Conservation (phyloP, 1,140 invertebrate genomes). For the Drosophila seguyi region DNA sequence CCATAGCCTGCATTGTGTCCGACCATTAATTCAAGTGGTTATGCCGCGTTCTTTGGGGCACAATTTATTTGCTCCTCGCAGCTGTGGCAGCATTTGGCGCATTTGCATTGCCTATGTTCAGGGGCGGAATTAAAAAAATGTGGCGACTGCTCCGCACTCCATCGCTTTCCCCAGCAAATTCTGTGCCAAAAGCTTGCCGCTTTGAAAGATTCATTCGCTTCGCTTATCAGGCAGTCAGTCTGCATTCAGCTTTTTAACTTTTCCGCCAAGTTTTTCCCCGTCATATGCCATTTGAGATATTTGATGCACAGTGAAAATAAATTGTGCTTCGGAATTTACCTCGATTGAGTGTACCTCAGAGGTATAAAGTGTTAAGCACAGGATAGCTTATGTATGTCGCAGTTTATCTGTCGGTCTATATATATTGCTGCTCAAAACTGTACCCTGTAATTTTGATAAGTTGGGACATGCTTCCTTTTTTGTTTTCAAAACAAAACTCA, state of each 20-base stretch:
- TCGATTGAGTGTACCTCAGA: too few relatives aligned
- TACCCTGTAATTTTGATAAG: not conserved
- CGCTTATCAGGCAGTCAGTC: slow-evolving; percentile 62
- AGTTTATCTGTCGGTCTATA: too few relatives aligned
- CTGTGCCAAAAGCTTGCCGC: slow-evolving; percentile 37
- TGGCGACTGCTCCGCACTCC: slow-evolving; percentile 29
- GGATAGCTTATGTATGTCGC: too few relatives aligned
- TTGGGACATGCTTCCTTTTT: not conserved
- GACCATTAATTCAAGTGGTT: slow-evolving; percentile 50
- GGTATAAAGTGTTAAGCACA: too few relatives aligned
- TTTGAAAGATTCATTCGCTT: slow-evolving; percentile 59
- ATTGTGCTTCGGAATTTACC: not conserved
- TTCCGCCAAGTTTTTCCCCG: slow-evolving; percentile 46
- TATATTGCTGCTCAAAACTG: too few relatives aligned
- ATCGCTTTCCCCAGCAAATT: slow-evolving; percentile 8
- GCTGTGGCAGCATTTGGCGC: slow-evolving; percentile 58
- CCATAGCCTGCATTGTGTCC: slow-evolving; percentile 23
- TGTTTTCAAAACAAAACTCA: not conserved
- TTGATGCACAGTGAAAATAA: not conserved
- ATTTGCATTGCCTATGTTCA: slow-evolving; percentile 59
- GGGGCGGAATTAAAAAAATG: slow-evolving; percentile 37
- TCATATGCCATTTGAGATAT: slow-evolving; percentile 44
- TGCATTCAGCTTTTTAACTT: slow-evolving; percentile 51
- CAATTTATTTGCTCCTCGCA: slow-evolving; percentile 42
- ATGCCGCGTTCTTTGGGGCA: slow-evolving; percentile 31